phyloP scores from a whole-genome alignment of 2,113 vertebrate species.

The Xenotilapia caudafasciata region DNA sequence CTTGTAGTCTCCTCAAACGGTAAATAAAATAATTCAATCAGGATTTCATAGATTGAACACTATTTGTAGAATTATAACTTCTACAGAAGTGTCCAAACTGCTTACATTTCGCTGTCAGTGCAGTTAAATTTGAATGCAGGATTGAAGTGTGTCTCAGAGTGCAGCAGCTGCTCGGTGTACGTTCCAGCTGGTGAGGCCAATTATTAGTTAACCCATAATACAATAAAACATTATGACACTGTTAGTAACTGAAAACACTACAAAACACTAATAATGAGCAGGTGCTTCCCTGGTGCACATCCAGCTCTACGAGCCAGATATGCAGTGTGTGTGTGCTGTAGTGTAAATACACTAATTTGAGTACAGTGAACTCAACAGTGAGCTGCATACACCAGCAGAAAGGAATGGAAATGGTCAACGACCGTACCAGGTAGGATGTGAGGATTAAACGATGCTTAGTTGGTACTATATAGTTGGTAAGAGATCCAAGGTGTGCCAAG shows the following conservation, averaged over 20 bases:
- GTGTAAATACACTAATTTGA: background rate
- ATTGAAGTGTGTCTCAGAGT: background rate
- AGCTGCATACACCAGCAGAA: background rate
- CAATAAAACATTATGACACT: conserved; percentile 12
- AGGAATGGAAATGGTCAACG: background rate
- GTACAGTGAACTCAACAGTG: background rate
- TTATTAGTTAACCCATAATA: conserved; percentile 27
- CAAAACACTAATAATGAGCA: conserved; percentile 37
- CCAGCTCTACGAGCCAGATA: background rate
- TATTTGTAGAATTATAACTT: background rate
- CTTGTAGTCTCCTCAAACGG: background rate
- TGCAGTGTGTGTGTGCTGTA: background rate
- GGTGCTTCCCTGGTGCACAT: background rate
- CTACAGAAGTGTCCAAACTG: background rate
- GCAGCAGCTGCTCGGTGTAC: background rate
- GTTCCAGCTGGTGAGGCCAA: conserved; percentile 29
- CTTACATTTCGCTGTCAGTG: background rate
- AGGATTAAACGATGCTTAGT: background rate
- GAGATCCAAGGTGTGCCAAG: background rate
- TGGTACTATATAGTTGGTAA: background rate
- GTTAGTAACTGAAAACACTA: conserved; percentile 5
- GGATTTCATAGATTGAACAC: background rate
- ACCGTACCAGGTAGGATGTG: background rate
- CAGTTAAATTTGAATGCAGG: background rate
- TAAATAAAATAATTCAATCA: background rate